A percentile compares a stretch with the other conserved stretches of the same genome.
Evolutionary conservation across 2,888 invertebrate species (phyloP).

Genomic region (Bhutanitis thaidina): DNA sequence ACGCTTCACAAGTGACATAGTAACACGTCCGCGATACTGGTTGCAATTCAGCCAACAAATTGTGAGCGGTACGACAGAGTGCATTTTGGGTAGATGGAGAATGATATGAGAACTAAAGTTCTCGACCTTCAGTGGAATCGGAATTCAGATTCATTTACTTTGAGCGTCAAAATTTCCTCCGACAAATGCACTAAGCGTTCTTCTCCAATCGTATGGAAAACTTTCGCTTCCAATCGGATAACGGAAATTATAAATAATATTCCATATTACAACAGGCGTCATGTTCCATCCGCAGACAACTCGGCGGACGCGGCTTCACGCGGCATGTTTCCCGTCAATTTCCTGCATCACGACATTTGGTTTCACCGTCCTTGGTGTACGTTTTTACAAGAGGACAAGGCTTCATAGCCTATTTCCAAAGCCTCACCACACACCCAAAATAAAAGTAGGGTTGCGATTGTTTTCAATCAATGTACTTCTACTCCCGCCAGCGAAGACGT

Average conservation of each 20-base stretch:
- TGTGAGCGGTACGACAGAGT: not conserved
- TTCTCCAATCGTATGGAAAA: not conserved
- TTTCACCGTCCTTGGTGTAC: not conserved
- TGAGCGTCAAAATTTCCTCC: not conserved
- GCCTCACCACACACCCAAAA: not conserved
- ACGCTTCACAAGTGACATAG: no score
- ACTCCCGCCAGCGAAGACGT: not conserved
- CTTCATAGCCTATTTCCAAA: not conserved
- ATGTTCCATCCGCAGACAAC: not conserved
- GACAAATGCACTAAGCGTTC: not conserved
- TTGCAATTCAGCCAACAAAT: no score
- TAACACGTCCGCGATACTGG: no score
- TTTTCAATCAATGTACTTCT: not conserved
- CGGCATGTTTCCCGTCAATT: not conserved
- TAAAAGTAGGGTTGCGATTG: no score
- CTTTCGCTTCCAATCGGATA: not conserved
- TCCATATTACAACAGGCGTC: not conserved
- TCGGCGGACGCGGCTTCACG: not conserved
- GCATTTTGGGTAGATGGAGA: not conserved
- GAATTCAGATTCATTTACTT: not conserved
- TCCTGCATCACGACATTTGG: not conserved
- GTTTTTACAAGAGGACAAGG: not conserved
- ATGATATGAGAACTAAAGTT: not conserved
- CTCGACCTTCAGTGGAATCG: not conserved
- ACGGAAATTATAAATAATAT: not conserved